Conservation (phyloP, 2,797 vertebrate genomes). For the Takifugu rubripes region DNA sequence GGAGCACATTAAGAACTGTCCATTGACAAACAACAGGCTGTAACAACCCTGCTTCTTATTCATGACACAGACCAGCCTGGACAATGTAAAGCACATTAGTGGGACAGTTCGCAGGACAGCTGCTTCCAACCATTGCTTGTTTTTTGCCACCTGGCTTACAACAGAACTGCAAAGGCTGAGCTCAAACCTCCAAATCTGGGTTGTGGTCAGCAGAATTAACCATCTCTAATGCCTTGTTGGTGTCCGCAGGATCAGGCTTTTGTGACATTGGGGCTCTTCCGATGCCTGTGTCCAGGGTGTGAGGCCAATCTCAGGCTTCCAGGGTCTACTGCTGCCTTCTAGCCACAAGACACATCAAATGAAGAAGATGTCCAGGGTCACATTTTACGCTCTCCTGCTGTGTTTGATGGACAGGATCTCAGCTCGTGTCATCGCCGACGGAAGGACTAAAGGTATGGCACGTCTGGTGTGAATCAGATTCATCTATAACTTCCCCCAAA, state of each 20-base stretch:
- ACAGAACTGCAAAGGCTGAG: slow-evolving; percentile 30
- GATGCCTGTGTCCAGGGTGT: slow-evolving; percentile 65
- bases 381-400: slow-evolving; percentile 56
- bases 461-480: no score
- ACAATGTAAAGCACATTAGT: slow-evolving; percentile 54
- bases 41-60: slow-evolving; percentile 64
- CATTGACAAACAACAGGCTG: slow-evolving; percentile 68
- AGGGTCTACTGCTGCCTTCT: slow-evolving; percentile 10
- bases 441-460: slow-evolving; percentile 62
- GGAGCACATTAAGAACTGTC: slow-evolving; percentile 43
- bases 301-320: slow-evolving; percentile 59
- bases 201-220: slow-evolving; percentile 21
- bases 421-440: slow-evolving; percentile 34
- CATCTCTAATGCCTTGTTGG: slow-evolving; percentile 26
- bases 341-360: slow-evolving; percentile 27
- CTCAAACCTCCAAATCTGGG: no score
- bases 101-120: slow-evolving; percentile 53
- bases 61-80: slow-evolving; percentile 57
- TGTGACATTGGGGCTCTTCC: slow-evolving; percentile 41
- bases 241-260: slow-evolving; percentile 45
- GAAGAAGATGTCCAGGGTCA: slow-evolving; percentile 61
- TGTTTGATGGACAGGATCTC: slow-evolving; percentile 44
- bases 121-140: slow-evolving; percentile 18
- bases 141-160: no score
- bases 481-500: no score